Conservation (phyloP, 2,888 invertebrate genomes). For the Phalera bucephala region DNA sequence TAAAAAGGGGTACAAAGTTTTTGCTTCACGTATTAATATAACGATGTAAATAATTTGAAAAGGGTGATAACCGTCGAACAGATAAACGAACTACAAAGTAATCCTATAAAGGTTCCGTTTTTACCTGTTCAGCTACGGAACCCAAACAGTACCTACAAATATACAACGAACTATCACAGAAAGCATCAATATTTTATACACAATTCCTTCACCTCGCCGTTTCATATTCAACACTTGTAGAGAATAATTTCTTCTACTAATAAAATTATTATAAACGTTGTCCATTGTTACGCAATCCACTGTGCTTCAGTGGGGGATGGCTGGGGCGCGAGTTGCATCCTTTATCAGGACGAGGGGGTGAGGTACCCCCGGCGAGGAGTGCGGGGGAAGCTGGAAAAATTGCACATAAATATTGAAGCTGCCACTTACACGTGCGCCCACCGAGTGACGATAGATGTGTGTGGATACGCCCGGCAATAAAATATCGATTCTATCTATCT, state of each 20-base stretch:
- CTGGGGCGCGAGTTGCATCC: constrained; percentile 65
- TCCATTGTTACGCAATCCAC: constrained; percentile 72
- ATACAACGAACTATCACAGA: too few relatives aligned
- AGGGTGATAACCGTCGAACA: too few relatives aligned
- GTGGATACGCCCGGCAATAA: constrained; percentile 43
- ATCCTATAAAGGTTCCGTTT: too few relatives aligned
- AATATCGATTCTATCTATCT: too few relatives aligned
- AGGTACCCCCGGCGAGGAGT: constrained; percentile 29
- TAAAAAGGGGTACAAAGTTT: too few relatives aligned
- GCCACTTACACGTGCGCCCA: constrained; percentile 83
- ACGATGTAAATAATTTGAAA: too few relatives aligned
- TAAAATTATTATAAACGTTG: constrained; percentile 63
- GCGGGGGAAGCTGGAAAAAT: constrained; percentile 73
- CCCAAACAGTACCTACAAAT: too few relatives aligned
- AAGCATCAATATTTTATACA: constrained; percentile 2
- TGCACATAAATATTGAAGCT: constrained; percentile 84
- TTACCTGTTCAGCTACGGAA: too few relatives aligned
- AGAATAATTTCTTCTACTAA: constrained; percentile 41
- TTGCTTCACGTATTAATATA: too few relatives aligned
- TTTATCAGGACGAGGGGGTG: constrained; percentile 57
- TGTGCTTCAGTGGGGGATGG: constrained; percentile 48
- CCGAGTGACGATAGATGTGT: constrained; percentile 38
- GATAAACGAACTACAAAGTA: too few relatives aligned
- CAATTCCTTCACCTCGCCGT: constrained; percentile 4
- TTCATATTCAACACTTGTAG: constrained; percentile 31